These are phyloP conservation scores for Steatornis caripensis DNA, from an alignment of 2,113 vertebrate species.

Conservation along the genomic window DNA sequence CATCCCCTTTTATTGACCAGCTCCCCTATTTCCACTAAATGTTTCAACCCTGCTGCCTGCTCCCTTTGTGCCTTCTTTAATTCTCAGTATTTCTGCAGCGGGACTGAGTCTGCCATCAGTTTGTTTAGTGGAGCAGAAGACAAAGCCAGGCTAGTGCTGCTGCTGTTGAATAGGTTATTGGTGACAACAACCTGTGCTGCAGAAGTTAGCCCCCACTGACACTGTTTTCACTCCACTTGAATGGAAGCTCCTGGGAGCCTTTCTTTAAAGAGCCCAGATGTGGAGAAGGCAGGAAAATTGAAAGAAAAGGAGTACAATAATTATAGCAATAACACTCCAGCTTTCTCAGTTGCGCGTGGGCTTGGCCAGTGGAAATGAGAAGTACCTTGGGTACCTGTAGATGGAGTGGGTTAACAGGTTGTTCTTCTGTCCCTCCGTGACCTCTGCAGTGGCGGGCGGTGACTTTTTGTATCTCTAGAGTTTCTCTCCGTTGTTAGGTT, in stretches of 20 bases:
- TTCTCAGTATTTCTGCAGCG: constrained; percentile 40
- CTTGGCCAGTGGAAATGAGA: neutral
- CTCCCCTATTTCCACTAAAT: constrained; percentile 38
- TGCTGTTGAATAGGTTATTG: constrained; percentile 52
- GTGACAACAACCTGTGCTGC: constrained; percentile 47
- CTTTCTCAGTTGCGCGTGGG: neutral
- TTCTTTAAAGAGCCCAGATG: constrained; percentile 46
- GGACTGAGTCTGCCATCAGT: constrained; percentile 6
- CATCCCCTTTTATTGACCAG: constrained; percentile 51
- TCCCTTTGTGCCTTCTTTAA: constrained; percentile 47
- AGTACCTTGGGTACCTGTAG: neutral
- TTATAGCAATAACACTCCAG: neutral
- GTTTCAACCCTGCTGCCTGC: constrained; percentile 36
- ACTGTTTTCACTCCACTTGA: constrained; percentile 52
- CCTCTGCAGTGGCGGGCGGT: neutral
- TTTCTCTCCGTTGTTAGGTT: neutral
- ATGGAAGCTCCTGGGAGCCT: constrained; percentile 48
- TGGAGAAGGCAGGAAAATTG: constrained; percentile 19
- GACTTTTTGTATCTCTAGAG: neutral
- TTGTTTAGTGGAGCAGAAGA: constrained; percentile 48
- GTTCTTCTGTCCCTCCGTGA: neutral
- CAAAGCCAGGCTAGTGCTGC: constrained; percentile 54
- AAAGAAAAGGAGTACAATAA: constrained; percentile 26
- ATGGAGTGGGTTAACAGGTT: neutral
- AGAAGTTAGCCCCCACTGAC: constrained; percentile 55